phyloP scores from a whole-genome alignment of 1,140 invertebrate genomes.

The Cataglyphis hispanica region DNA sequence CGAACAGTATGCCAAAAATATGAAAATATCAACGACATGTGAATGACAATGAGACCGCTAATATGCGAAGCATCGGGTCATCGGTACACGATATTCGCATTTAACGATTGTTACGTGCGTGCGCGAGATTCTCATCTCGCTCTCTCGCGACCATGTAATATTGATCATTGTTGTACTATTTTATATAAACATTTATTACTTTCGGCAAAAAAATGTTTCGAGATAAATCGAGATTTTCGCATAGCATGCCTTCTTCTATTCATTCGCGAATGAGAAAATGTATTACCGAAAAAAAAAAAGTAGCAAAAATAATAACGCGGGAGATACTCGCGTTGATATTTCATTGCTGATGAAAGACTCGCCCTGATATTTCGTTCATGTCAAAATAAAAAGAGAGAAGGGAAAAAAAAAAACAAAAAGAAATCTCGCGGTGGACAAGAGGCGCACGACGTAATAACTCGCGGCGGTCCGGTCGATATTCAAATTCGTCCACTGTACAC shows the following conservation, averaged over 20 bases:
- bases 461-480: slow-evolving; percentile 65
- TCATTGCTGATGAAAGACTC: slow-evolving; percentile 10
- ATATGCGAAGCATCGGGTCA: slow-evolving; percentile 46
- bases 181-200: slow-evolving; percentile 18
- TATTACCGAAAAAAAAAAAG: not conserved
- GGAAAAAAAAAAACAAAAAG: slow-evolving; percentile 11
- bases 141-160: slow-evolving; percentile 49
- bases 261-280: not conserved
- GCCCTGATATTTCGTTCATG: slow-evolving; percentile 30
- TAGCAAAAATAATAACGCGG: not conserved
- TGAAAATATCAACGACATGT: slow-evolving; percentile 39
- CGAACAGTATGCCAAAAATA: slow-evolving; percentile 10
- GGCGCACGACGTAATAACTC: slow-evolving; percentile 69
- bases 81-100: slow-evolving; percentile 67
- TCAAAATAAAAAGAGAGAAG: slow-evolving; percentile 38
- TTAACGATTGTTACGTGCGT: slow-evolving; percentile 64
- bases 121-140: slow-evolving; percentile 31
- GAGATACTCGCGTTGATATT: slow-evolving; percentile 25
- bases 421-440: slow-evolving; percentile 29
- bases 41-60: slow-evolving; percentile 42
- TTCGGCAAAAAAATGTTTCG: not conserved
- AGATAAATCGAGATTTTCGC: not conserved
- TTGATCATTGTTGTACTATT: slow-evolving; percentile 54
- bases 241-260: not conserved
- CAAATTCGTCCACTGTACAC: slow-evolving; percentile 64